Percentiles rank a stretch among this genome's conserved stretches.
Conservation (phyloP, 2,888 invertebrate genomes). For the Ormyrus thymus region DNA sequence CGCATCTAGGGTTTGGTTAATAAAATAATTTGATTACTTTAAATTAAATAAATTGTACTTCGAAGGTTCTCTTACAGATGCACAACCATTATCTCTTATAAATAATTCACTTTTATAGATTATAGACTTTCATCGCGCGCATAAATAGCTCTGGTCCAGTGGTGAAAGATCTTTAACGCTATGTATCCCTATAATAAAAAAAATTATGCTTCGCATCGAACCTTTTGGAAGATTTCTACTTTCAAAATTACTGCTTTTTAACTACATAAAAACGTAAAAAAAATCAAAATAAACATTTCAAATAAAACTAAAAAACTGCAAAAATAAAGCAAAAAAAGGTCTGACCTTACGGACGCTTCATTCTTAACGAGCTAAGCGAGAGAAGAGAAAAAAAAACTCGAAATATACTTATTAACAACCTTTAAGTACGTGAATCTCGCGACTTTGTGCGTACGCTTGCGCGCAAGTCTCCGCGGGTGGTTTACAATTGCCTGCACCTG, state of each 20-base stretch:
- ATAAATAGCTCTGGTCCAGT: neutral
- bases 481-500: slow-evolving; percentile 4
- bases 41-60: slow-evolving; percentile 44
- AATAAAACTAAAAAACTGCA: neutral
- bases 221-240: neutral
- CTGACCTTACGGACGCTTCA: neutral
- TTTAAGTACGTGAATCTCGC: slow-evolving; percentile 44
- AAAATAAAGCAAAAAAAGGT: too few relatives aligned
- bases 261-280: slow-evolving; percentile 36
- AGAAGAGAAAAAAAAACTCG: slow-evolving; percentile 6
- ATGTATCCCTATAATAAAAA: slow-evolving; percentile 8
- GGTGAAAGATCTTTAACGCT: neutral
- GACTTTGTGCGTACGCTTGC: neutral
- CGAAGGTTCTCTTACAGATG: slow-evolving; percentile 29
- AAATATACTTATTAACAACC: slow-evolving; percentile 43
- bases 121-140: slow-evolving; percentile 14
- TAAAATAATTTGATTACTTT: slow-evolving; percentile 37
- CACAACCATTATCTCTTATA: slow-evolving; percentile 35
- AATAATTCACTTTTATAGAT: slow-evolving; percentile 22
- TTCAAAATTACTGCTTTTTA: slow-evolving; percentile 26
- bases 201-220: slow-evolving; percentile 6
- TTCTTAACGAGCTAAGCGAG: slow-evolving; percentile 15
- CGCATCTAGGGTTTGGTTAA: slow-evolving; percentile 24
- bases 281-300: slow-evolving; percentile 30
- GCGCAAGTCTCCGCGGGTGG: slow-evolving; percentile 1